These are phyloP conservation scores for Chymomyza fuscimana DNA, from an alignment of 2,888 invertebrate genomes.

Conservation along the genomic window DNA sequence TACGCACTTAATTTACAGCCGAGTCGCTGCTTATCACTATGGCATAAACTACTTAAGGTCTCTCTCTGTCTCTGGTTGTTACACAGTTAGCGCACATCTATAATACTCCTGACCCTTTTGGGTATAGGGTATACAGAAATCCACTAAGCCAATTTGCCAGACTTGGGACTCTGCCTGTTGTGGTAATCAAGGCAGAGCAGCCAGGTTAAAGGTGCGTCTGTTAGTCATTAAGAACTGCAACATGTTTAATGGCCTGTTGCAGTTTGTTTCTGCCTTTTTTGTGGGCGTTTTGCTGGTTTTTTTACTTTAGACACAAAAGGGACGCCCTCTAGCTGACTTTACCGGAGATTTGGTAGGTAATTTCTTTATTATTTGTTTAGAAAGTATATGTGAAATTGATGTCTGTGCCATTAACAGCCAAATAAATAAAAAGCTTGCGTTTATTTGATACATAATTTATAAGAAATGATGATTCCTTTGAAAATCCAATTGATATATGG, in stretches of 20 bases:
- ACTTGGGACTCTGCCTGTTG: neutral
- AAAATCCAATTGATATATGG: no score
- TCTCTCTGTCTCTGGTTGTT: no score
- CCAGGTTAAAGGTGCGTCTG: slow-evolving; percentile 10
- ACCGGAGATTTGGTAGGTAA: neutral
- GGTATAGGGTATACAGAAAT: no score
- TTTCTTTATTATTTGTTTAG: slow-evolving; percentile 35
- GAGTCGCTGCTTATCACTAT: no score
- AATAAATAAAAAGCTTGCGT: slow-evolving; percentile 19
- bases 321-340: neutral
- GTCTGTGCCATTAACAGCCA: slow-evolving; percentile 65
- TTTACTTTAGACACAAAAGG: neutral
- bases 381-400: slow-evolving; percentile 57
- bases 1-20: no score
- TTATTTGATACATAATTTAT: slow-evolving; percentile 66
- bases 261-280: neutral
- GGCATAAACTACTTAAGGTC: no score
- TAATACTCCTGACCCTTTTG: no score
- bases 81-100: no score
- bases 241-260: slow-evolving; percentile 3
- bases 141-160: neutral
- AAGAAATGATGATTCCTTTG: slow-evolving; percentile 12
- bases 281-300: slow-evolving; percentile 1
- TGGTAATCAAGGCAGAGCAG: slow-evolving; percentile 2
- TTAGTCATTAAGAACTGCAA: slow-evolving; percentile 10